Evolutionary conservation across 2,888 invertebrate species (phyloP).

Genomic region (Ctenicera cuprea): DNA sequence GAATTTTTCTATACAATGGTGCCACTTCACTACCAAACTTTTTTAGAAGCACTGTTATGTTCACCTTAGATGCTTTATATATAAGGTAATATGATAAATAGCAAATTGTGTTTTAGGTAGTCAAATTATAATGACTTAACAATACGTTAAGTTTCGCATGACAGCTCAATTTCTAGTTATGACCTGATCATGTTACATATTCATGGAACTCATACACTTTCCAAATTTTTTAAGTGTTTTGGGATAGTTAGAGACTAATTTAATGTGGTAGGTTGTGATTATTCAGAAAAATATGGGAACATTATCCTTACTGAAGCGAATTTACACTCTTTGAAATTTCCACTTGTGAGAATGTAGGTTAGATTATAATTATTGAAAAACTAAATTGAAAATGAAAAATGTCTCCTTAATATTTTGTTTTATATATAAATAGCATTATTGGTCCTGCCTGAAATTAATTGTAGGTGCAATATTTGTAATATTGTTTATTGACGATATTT

Average conservation of each 20-base stretch:
- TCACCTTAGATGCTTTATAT: slow-evolving; percentile 67
- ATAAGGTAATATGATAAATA: slow-evolving; percentile 62
- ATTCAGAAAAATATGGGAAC: slow-evolving; percentile 15
- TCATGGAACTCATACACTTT: slow-evolving; percentile 58
- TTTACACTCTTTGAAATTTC: slow-evolving; percentile 10
- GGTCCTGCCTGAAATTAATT: not conserved
- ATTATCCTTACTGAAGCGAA: slow-evolving; percentile 2
- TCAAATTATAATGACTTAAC: slow-evolving; percentile 57
- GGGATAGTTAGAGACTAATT: slow-evolving; percentile 27
- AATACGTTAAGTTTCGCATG: slow-evolving; percentile 63
- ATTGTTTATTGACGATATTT: too few relatives aligned
- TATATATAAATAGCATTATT: not conserved
- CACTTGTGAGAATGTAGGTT: slow-evolving; percentile 5
- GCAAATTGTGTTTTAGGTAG: slow-evolving; percentile 68
- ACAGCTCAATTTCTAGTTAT: slow-evolving; percentile 66
- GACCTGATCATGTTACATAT: slow-evolving; percentile 58
- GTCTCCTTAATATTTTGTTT: too few relatives aligned
- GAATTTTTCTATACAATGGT: slow-evolving; percentile 64
- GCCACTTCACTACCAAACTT: slow-evolving; percentile 67
- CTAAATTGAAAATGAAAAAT: not conserved
- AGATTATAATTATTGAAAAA: not conserved
- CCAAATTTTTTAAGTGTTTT: slow-evolving; percentile 19
- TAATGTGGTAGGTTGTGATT: slow-evolving; percentile 22
- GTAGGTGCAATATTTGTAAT: not conserved
- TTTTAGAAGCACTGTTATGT: slow-evolving; percentile 68